Base-by-base conservation (phyloP, 2,797 vertebrate genomes). In the Luscinia megarhynchos region DNA sequence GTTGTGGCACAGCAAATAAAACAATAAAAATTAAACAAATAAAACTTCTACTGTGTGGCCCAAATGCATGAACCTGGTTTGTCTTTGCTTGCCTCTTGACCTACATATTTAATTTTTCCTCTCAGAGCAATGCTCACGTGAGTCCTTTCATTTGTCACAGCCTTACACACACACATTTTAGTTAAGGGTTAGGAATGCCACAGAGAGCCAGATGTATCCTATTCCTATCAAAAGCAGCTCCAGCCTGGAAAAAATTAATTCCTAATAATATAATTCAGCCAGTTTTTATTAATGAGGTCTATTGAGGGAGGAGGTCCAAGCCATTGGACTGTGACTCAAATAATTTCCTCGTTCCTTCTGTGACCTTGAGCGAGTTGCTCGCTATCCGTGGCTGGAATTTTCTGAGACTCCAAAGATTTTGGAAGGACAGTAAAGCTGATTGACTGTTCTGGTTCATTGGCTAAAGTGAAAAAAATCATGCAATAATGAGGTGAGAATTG, bases 201-300 rank as follows among this genome's bases (percentile, higher is more conserved):
- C 1, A 26, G 67, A 94, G 85, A 87, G 36, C 50, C 59, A 57
- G 43, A 72, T 53, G 46, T 51, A 51, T 80, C 54, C 68, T 85
- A 61, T 64, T 83, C 88, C 67, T 81, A 46, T 81, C 62, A 64
- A 69, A 84, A 2, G 11, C 63, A 69, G 27, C 70, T 82, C 40
- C 51, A 76, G 77, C 46, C 50, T 54, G 63, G 91, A 84, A 82
- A 82, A 81, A 91, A 95, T 73, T 91, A 93, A 84, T 91, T 93
- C 92, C 86, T 88, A 94, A 94, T 95, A 86, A 94, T 76, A 87
- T 85, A 77, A 91, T 91, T 78, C 87, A 92, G 23, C 63, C 41
- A 55, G 58, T 18, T 93, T 92, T 96, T 94, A 95, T 95, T 95
- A 95, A 94, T 91, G 89, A 93, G 72, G 36, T 87, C 87, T 93